Percentiles rank a stretch among this genome's conserved stretches.
Evolutionary conservation across 2,888 invertebrate genomes (phyloP).

Genomic region (Lochmaea crataegi): DNA sequence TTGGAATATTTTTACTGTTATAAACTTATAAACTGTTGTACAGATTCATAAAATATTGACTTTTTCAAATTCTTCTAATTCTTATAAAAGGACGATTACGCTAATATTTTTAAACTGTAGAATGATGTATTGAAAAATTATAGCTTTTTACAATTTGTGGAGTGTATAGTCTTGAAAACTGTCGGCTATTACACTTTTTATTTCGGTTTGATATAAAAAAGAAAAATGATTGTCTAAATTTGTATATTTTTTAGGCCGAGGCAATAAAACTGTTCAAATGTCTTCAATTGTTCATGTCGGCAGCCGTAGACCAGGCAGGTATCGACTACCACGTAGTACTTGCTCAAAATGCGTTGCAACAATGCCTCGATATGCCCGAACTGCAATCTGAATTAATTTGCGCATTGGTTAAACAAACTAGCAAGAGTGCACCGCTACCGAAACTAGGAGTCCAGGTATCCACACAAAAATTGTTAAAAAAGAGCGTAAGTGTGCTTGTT

Average conservation of each 20-base stretch:
- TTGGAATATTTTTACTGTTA: too few relatives aligned
- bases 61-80: too few relatives aligned
- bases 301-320: constrained; percentile 93
- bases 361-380: constrained; percentile 89
- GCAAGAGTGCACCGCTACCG: constrained; percentile 80
- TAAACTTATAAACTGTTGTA: too few relatives aligned
- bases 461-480: constrained; percentile 68
- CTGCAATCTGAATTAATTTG: constrained; percentile 94
- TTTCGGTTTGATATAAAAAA: too few relatives aligned
- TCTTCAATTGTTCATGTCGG: constrained; percentile 95
- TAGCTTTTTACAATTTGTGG: not conserved
- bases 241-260: constrained; percentile 69
- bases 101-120: too few relatives aligned
- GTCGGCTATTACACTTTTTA: too few relatives aligned
- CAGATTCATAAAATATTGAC: too few relatives aligned
- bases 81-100: too few relatives aligned
- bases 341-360: constrained; percentile 95
- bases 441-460: constrained; percentile 71
- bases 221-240: not conserved
- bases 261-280: constrained; percentile 96
- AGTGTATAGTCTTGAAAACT: not conserved
- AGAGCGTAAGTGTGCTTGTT: constrained; percentile 75
- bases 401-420: constrained; percentile 91
- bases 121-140: too few relatives aligned
- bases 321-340: constrained; percentile 98